Percentiles rank a stretch among this genome's conserved stretches.
Conservation (phyloP, 2,113 vertebrate species). For the Euleptes europaea region DNA sequence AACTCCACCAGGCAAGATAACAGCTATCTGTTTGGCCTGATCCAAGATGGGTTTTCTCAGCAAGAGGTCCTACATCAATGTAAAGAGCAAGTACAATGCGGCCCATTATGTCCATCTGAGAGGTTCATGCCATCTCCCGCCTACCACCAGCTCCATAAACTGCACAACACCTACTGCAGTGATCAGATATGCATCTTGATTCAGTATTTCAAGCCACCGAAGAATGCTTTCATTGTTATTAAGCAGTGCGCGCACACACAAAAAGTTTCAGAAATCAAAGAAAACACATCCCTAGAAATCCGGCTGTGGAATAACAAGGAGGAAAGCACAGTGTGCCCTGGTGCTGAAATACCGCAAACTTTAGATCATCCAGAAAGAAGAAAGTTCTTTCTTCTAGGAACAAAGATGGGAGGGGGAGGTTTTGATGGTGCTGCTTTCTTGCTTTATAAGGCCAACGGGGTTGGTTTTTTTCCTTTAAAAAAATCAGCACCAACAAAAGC, state of each 20-base stretch:
- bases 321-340: constrained; percentile 14
- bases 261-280: neutral
- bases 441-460: neutral
- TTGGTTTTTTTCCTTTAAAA: no score
- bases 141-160: constrained; percentile 2
- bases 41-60: neutral
- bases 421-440: neutral
- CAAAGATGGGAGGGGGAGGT: neutral
- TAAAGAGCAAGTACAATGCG: neutral
- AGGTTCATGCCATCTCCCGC: neutral
- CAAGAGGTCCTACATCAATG: neutral
- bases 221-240: constrained; percentile 9
- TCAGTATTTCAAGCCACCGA: neutral
- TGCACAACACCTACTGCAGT: constrained; percentile 4
- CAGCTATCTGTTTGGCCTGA: neutral
- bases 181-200: constrained; percentile 22
- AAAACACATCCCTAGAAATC: neutral
- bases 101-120: neutral
- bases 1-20: constrained; percentile 16
- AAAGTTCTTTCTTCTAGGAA: neutral
- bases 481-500: neutral
- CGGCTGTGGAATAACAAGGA: neutral
- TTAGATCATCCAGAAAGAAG: constrained; percentile 23
- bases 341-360: constrained; percentile 11
- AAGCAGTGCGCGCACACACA: neutral